Percentiles rank a stretch among this genome's conserved stretches.
phyloP scores from a whole-genome alignment of 2,888 invertebrate genomes.

The Agrenia bidenticulata region DNA sequence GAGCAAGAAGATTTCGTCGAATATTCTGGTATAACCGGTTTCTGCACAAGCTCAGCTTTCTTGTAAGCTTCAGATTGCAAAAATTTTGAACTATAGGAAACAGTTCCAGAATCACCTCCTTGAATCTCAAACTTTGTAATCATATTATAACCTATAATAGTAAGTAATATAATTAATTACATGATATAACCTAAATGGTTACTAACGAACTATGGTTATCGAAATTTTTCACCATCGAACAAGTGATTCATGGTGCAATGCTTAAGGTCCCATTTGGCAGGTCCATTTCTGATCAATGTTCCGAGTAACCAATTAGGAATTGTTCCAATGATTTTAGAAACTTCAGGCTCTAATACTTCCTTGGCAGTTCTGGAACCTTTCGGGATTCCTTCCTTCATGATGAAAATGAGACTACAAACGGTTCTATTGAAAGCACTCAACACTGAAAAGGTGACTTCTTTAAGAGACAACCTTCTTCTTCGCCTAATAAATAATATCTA shows the following conservation, averaged over 20 bases:
- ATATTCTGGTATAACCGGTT: conserved; percentile 59
- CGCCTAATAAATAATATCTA: no score
- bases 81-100: conserved; percentile 55
- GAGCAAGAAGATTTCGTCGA: conserved; percentile 57
- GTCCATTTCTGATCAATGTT: conserved; percentile 8
- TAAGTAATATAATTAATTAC: background rate
- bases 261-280: conserved; percentile 8
- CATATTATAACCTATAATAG: no score
- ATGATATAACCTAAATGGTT: background rate
- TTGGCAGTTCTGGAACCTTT: conserved; percentile 2
- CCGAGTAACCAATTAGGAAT: conserved; percentile 40
- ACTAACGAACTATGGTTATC: background rate
- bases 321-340: conserved; percentile 28
- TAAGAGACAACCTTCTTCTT: no score
- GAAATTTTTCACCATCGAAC: no score
- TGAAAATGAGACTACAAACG: no score
- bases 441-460: no score
- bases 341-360: conserved; percentile 26
- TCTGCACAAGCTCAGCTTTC: conserved; percentile 56
- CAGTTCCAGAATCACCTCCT: conserved; percentile 25
- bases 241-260: conserved; percentile 5
- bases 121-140: conserved; percentile 14
- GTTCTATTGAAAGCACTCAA: no score
- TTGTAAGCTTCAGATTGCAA: conserved; percentile 58
- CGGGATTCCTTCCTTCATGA: background rate